A percentile compares a stretch with the other conserved stretches of the same genome.
These are phyloP conservation scores for Cataglyphis livida DNA, from an alignment of 2,888 invertebrate genomes.

Conservation along the genomic window DNA sequence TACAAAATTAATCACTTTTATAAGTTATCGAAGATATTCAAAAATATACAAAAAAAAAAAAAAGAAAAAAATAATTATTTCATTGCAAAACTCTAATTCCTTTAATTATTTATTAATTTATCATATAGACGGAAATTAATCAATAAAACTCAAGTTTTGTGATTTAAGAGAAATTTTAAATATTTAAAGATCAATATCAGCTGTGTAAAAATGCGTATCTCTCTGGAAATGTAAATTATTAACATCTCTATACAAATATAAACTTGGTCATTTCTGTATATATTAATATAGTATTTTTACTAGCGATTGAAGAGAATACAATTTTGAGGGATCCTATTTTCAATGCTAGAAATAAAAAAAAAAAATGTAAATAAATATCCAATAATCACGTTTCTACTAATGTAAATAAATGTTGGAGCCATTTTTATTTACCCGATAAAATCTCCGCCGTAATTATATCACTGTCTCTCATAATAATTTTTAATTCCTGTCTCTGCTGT, in stretches of 20 bases:
- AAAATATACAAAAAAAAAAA: background rate
- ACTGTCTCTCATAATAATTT: background rate
- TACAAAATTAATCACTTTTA: background rate
- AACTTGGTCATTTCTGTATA: background rate
- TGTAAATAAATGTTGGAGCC: background rate
- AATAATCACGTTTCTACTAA: background rate
- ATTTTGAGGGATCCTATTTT: background rate
- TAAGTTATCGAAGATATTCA: background rate
- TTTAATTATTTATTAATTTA: constrained; percentile 26
- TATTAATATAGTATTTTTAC: constrained; percentile 18
- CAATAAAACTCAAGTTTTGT: background rate
- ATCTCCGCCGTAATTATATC: background rate
- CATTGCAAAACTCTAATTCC: background rate
- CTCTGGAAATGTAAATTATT: constrained; percentile 11
- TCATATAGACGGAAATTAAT: background rate
- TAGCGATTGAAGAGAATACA: background rate
- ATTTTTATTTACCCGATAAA: background rate
- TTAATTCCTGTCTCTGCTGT: background rate
- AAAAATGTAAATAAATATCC: background rate
- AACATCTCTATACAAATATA: constrained; percentile 1
- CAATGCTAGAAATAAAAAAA: background rate
- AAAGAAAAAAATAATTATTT: background rate
- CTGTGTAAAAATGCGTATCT: background rate
- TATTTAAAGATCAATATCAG: constrained; percentile 2
- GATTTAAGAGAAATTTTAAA: background rate